Percentiles rank a stretch among this genome's conserved stretches.
Conservation (phyloP, 2,797 vertebrate genomes). For the Lepus oiostolus region DNA sequence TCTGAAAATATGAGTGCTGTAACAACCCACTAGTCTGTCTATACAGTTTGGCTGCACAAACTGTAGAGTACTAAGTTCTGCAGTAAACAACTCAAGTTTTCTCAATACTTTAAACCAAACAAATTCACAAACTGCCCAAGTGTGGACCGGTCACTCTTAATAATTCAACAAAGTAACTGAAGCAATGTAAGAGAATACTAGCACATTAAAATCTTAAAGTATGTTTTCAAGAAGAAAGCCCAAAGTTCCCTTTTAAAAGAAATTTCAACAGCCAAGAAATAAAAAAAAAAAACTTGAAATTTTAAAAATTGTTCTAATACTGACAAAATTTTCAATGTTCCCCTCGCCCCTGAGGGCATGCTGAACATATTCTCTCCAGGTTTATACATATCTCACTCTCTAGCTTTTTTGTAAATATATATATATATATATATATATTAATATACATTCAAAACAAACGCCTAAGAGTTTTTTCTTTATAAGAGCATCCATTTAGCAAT, state of each 20-base stretch:
- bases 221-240: background rate
- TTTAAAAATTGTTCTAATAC: background rate
- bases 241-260: constrained; percentile 19
- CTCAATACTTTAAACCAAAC: background rate
- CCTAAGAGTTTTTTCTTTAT: background rate
- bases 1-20: background rate
- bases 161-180: constrained; percentile 42
- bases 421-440: background rate
- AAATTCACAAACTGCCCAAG: background rate
- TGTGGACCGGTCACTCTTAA: too few species aligned
- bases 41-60: background rate
- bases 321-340: background rate
- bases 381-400: constrained; percentile 17
- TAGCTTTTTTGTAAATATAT: background rate
- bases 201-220: constrained; percentile 22
- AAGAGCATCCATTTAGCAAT: background rate
- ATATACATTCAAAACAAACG: background rate
- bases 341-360: background rate
- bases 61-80: background rate
- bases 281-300: background rate
- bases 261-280: background rate
- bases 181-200: background rate
- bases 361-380: background rate
- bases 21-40: background rate
- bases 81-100: background rate